phyloP scores from a whole-genome alignment of 2,888 invertebrate species.

The Junonia oenone region DNA sequence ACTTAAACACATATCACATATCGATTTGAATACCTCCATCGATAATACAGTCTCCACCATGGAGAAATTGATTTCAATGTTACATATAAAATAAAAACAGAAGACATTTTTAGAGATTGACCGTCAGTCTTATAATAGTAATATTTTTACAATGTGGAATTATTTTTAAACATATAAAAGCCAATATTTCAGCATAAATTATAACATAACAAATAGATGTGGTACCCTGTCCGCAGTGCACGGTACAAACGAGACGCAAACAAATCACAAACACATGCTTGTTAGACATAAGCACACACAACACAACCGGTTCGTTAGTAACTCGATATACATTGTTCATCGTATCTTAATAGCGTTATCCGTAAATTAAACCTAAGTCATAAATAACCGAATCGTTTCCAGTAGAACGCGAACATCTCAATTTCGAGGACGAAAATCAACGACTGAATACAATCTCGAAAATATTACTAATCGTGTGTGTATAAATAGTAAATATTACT shows the following conservation, averaged over 20 bases:
- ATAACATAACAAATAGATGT: conserved; percentile 45
- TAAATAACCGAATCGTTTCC: conserved; percentile 73
- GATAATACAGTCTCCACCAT: conserved; percentile 23
- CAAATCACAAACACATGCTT: conserved; percentile 75
- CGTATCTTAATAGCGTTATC: conserved; percentile 60
- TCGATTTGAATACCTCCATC: conserved; percentile 60
- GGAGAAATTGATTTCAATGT: conserved; percentile 9
- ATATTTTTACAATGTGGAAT: conserved; percentile 29
- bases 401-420: conserved; percentile 47
- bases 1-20: conserved; percentile 69
- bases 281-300: conserved; percentile 76
- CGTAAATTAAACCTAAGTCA: conserved; percentile 58
- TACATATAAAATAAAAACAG: conserved; percentile 23
- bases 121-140: conserved; percentile 31
- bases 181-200: conserved; percentile 76
- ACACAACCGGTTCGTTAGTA: conserved; percentile 78
- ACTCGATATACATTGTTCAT: conserved; percentile 69
- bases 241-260: conserved; percentile 36
- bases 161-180: conserved; percentile 24
- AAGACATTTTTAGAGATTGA: conserved; percentile 34
- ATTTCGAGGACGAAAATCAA: conserved; percentile 25
- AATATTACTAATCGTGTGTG: conserved; percentile 12
- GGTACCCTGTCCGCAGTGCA: conserved; percentile 2
- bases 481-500: conserved; percentile 23
- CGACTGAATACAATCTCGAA: conserved; percentile 13